Evolutionary conservation across 2,888 invertebrate species (phyloP), one percentile per base, ranked within the genome.

Genomic region (Odontocolon sp.): DNA sequence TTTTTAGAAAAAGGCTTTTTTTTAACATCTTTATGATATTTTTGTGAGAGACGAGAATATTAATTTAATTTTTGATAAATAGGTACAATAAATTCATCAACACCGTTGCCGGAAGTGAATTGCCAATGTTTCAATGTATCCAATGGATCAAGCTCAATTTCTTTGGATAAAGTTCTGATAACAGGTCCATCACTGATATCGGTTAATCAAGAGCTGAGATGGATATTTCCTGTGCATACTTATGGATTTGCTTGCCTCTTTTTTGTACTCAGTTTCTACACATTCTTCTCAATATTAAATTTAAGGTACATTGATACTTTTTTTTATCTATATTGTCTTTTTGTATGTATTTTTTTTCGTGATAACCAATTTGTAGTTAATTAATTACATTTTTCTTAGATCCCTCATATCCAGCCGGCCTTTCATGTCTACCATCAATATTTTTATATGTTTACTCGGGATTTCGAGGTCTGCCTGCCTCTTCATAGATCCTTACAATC

Each of bases 401-500:
- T 91, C 92, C 64, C 91, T 92, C 73, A 91, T 92, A 79, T 91
- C 92, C 31, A 91, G 90, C 78, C 90, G 92, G 67, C 92, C 92
- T 63, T 92, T 92, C 82, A 92, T 93, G 91, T 91, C 92, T 40
- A 92, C 92, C 63, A 92, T 92, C 86, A 92, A 93, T 84, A 90
- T 91, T 77, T 92, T 93, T 84, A 88, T 93, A 26, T 92, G 92
- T 82, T 84, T 92, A 11, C 88, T 92, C 63, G 92, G 93, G 36
- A 86, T 90, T 61, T 91, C 92, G 42, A 90, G 93, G 78, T 91
- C 92, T 14, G 87, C 90, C 42, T 92, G 91, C 67, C 91, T 93
- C 69, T 91, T 92, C 85, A 91, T 93, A 82, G 93, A 93, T 85
- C 92, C 93, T 38, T 93, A 93, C 87, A 92, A 92, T 82, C 90